These are phyloP conservation scores for Copidosoma floridanum DNA, from an alignment of 1,140 invertebrate species.

Conservation along the genomic window DNA sequence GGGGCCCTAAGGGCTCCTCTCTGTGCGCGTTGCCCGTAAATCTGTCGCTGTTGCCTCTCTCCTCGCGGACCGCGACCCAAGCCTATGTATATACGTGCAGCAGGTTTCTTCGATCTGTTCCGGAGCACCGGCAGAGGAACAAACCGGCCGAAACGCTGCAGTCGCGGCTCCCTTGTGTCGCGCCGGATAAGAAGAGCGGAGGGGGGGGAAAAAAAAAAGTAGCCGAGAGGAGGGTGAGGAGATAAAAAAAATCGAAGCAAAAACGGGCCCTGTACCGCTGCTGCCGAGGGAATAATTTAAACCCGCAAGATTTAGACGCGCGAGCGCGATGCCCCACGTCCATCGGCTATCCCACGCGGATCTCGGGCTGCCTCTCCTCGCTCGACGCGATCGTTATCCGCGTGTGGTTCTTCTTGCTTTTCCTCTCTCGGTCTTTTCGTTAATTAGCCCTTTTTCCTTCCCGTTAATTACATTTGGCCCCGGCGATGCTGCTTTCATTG, in stretches of 20 bases:
- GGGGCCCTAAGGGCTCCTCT: conserved; percentile 12
- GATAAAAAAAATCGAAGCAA: conserved; percentile 23
- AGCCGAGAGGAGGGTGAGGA: too few relatives aligned
- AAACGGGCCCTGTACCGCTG: conserved; percentile 13
- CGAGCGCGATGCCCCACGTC: too few relatives aligned
- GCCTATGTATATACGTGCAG: neutral
- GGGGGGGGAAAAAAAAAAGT: neutral
- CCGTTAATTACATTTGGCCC: too few relatives aligned
- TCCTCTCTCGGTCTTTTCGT: too few relatives aligned
- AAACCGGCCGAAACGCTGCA: conserved; percentile 33
- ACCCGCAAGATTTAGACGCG: too few relatives aligned
- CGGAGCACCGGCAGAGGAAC: conserved; percentile 30
- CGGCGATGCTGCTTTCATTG: too few relatives aligned
- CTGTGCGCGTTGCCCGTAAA: conserved; percentile 30
- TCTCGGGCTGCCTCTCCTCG: too few relatives aligned
- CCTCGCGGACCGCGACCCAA: conserved; percentile 23
- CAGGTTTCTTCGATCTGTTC: conserved; percentile 36
- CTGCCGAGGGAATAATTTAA: conserved; percentile 22
- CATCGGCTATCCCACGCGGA: too few relatives aligned
- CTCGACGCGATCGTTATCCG: too few relatives aligned
- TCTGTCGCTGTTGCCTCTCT: conserved; percentile 34
- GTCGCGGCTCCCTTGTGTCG: conserved; percentile 17
- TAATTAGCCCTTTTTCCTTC: too few relatives aligned
- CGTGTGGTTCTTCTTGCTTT: too few relatives aligned
- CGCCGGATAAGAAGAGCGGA: conserved; percentile 15